Evolutionary conservation across 2,113 vertebrate genomes (phyloP).

Genomic region (Osmerus eperlanus): DNA sequence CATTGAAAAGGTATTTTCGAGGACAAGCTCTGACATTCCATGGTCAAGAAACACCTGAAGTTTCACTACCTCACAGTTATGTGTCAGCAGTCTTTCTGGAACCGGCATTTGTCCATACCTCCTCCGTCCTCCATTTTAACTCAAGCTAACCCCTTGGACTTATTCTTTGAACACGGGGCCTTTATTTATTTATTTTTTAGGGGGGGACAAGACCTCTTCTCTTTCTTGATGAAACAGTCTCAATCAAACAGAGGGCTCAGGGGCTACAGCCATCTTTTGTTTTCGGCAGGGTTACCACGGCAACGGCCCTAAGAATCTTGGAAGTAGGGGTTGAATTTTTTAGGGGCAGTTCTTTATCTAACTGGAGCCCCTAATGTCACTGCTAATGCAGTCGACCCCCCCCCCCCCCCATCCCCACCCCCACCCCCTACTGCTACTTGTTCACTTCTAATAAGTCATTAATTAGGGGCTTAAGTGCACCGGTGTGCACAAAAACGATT

Average conservation of each 20-base stretch:
- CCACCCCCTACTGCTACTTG: not conserved
- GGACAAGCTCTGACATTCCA: not conserved
- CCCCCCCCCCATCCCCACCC: constrained; percentile 7
- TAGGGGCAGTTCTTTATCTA: not conserved
- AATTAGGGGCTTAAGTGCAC: constrained; percentile 51
- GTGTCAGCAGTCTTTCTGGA: not conserved
- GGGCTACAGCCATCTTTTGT: constrained; percentile 2
- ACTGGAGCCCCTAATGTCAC: not conserved
- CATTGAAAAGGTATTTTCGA: not conserved
- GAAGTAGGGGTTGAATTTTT: not conserved
- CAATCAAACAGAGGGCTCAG: not conserved
- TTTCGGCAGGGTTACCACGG: constrained; percentile 18
- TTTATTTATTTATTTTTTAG: not conserved
- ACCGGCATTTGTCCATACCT: not conserved
- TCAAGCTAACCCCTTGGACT: not conserved
- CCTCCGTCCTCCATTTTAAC: not conserved
- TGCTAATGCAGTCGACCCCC: constrained; percentile 5
- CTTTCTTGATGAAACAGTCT: not conserved
- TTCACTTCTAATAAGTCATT: constrained; percentile 41
- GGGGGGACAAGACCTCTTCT: not conserved
- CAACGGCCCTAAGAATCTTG: not conserved
- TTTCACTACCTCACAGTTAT: not conserved
- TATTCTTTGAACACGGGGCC: not conserved
- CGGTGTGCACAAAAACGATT: constrained; percentile 11
- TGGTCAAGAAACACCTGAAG: not conserved